Evolutionary conservation across 2,888 invertebrate genomes (phyloP).

Genomic region (Plagodis dolabraria): DNA sequence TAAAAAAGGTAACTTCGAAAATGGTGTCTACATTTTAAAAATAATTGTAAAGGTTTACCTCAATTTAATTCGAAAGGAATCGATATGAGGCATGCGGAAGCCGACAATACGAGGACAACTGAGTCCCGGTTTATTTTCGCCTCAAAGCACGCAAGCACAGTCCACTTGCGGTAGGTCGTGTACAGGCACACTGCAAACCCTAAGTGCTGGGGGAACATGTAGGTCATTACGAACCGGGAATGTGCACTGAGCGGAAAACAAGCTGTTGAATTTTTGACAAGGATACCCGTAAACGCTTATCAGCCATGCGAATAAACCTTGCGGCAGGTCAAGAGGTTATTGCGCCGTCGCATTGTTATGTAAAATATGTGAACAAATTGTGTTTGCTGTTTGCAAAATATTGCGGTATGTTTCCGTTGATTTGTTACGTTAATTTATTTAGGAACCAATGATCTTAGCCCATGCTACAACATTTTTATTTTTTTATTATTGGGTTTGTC

Average conservation of each 20-base stretch:
- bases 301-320: conserved; percentile 64
- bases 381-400: conserved; percentile 34
- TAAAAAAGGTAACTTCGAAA: too few relatives aligned
- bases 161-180: conserved; percentile 76
- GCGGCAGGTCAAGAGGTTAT: conserved; percentile 76
- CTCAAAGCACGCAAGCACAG: conserved; percentile 62
- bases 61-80: conserved; percentile 6
- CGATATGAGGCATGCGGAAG: conserved; percentile 51
- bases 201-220: conserved; percentile 77
- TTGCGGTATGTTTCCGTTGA: conserved; percentile 16
- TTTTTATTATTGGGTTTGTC: too few relatives aligned
- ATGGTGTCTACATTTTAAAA: too few relatives aligned
- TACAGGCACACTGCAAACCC: conserved; percentile 75
- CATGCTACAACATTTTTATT: too few relatives aligned
- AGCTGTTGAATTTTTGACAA: conserved; percentile 47
- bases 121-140: conserved; percentile 74
- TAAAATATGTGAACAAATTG: conserved; percentile 45
- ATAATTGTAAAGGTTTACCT: too few relatives aligned
- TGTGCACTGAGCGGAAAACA: conserved; percentile 40
- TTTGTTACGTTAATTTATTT: conserved; percentile 25
- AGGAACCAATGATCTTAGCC: too few relatives aligned
- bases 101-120: conserved; percentile 47
- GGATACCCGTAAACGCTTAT: conserved; percentile 51
- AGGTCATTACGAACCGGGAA: conserved; percentile 72
- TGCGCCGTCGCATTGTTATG: conserved; percentile 60